Percentiles rank a stretch among this genome's conserved stretches.
phyloP scores from a whole-genome alignment of 2,888 invertebrate genomes.

The Athalia circularis region DNA sequence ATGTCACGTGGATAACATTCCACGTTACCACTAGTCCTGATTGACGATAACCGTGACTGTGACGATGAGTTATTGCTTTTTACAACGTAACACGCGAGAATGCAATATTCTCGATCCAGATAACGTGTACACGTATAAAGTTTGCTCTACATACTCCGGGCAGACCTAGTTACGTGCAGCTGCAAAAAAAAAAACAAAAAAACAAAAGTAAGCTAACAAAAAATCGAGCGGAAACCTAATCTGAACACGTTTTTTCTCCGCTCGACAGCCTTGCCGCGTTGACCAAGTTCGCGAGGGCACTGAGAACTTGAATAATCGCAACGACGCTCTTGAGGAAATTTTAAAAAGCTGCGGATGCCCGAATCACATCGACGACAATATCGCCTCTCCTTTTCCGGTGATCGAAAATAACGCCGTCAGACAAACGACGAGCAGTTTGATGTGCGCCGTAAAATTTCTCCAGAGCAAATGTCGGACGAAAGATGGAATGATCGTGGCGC shows the following conservation, averaged over 20 bases:
- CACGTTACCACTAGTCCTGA: constrained; percentile 14
- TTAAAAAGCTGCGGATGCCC: constrained; percentile 42
- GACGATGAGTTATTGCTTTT: constrained; percentile 29
- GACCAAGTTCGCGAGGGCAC: constrained; percentile 52
- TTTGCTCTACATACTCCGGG: background rate
- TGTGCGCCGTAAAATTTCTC: constrained; percentile 49
- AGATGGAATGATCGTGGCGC: constrained; percentile 53
- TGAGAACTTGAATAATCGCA: constrained; percentile 54
- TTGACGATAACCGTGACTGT: constrained; percentile 8
- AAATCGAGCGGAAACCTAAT: too few species aligned
- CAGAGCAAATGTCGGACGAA: constrained; percentile 55
- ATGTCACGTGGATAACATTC: constrained; percentile 32
- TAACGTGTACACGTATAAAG: background rate
- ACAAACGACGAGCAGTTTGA: constrained; percentile 47
- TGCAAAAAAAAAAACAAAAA: too few species aligned
- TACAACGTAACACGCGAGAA: constrained; percentile 17
- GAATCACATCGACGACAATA: constrained; percentile 21
- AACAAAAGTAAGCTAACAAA: too few species aligned
- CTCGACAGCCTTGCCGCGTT: constrained; percentile 21
- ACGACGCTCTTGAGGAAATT: constrained; percentile 49
- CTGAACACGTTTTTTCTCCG: too few species aligned
- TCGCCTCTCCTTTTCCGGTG: too few species aligned
- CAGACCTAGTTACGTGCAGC: background rate
- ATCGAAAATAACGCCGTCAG: background rate
- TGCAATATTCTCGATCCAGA: background rate